Percentiles rank a stretch among this genome's conserved stretches.
phyloP scores from a whole-genome alignment of 2,888 invertebrate species.

The Helleia helle region DNA sequence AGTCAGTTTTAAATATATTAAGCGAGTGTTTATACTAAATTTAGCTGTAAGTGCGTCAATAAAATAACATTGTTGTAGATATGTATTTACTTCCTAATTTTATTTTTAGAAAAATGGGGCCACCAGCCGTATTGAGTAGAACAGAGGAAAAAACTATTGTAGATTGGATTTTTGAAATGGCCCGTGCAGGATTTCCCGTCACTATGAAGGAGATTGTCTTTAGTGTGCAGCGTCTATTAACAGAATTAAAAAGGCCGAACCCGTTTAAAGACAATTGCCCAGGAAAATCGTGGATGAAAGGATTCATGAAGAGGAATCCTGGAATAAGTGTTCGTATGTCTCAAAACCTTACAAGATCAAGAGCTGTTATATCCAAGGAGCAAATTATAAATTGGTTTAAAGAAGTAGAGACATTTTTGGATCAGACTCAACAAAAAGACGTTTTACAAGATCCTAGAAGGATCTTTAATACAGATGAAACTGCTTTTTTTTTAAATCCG shows the following conservation, averaged over 20 bases:
- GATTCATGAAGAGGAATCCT: constrained; percentile 21
- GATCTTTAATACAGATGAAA: too few relatives aligned
- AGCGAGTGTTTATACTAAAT: too few relatives aligned
- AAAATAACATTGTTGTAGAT: too few relatives aligned
- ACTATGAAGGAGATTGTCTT: background rate
- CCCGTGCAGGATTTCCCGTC: background rate
- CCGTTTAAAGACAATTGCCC: constrained; percentile 12
- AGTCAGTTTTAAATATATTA: too few relatives aligned
- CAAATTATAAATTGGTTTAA: too few relatives aligned
- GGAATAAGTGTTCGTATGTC: background rate
- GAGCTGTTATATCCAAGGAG: too few relatives aligned
- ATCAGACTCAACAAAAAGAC: too few relatives aligned
- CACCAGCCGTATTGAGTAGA: constrained; percentile 19
- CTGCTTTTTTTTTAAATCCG: constrained; percentile 12
- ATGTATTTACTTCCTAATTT: too few relatives aligned
- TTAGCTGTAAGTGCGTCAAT: too few relatives aligned
- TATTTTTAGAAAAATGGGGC: constrained; percentile 25
- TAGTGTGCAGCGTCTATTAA: constrained; percentile 13
- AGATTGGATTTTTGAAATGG: background rate
- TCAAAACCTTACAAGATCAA: background rate
- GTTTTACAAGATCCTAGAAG: too few relatives aligned
- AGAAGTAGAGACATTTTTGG: too few relatives aligned
- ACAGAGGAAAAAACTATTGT: background rate
- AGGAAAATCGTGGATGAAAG: constrained; percentile 12
- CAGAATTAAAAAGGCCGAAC: constrained; percentile 7